phyloP scores from a whole-genome alignment of 1,140 invertebrate species.

The Papilio polytes region DNA sequence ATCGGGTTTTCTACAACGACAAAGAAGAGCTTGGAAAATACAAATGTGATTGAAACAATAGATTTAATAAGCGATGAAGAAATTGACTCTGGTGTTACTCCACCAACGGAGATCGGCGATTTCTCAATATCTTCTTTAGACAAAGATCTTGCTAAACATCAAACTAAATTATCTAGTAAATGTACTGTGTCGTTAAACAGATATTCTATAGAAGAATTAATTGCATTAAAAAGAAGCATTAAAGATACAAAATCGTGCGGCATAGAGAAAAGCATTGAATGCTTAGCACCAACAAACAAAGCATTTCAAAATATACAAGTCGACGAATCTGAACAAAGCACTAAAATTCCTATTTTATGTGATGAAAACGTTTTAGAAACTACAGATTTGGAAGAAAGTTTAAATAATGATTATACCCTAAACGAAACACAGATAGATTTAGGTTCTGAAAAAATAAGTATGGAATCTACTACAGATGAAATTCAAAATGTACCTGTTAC shows the following conservation, averaged over 20 bases:
- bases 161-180: slow-evolving; percentile 60
- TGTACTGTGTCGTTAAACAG: slow-evolving; percentile 53
- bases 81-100: slow-evolving; percentile 48
- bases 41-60: slow-evolving; percentile 57
- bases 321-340: not conserved
- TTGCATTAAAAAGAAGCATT: not conserved
- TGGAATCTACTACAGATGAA: not conserved
- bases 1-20: not conserved
- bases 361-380: not conserved
- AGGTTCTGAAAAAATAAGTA: not conserved
- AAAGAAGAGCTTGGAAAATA: not conserved
- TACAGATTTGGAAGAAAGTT: not conserved
- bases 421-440: not conserved
- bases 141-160: slow-evolving; percentile 56
- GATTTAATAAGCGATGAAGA: slow-evolving; percentile 76
- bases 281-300: not conserved
- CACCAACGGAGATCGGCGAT: slow-evolving; percentile 66
- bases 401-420: not conserved
- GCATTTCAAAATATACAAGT: not conserved
- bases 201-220: slow-evolving; percentile 26
- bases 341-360: not conserved
- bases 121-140: slow-evolving; percentile 51
- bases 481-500: not conserved
- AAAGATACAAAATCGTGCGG: not conserved
- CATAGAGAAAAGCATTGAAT: not conserved